Evolutionary conservation across 1,140 invertebrate genomes (phyloP).

Genomic region (Hypothenemus hampei): DNA sequence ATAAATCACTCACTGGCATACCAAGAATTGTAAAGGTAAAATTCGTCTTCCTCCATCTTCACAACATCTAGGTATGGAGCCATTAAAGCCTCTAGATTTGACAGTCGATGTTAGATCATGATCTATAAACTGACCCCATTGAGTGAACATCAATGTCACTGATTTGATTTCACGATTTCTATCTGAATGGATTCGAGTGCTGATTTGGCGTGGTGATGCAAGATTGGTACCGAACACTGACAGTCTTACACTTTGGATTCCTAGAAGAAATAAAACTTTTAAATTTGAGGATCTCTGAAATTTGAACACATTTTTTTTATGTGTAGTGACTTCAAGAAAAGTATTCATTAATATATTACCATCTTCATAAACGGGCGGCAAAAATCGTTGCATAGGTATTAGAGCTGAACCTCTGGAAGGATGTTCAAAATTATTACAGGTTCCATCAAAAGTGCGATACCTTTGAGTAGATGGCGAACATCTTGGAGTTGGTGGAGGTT

Average conservation of each 20-base stretch:
- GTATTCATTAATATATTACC: too few species aligned
- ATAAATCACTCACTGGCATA: slow-evolving; percentile 39
- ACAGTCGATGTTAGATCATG: slow-evolving; percentile 72
- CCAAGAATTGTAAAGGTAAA: slow-evolving; percentile 57
- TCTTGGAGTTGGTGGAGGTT: slow-evolving; percentile 49
- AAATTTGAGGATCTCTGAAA: too few species aligned
- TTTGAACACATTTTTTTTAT: too few species aligned
- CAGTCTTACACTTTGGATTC: slow-evolving; percentile 45
- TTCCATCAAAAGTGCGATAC: slow-evolving; percentile 79
- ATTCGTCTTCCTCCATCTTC: slow-evolving; percentile 56
- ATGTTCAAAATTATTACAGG: slow-evolving; percentile 75
- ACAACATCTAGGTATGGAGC: slow-evolving; percentile 75
- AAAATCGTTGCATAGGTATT: slow-evolving; percentile 74
- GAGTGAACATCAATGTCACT: slow-evolving; percentile 76
- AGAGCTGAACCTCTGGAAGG: slow-evolving; percentile 78
- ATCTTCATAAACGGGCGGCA: slow-evolving; percentile 78
- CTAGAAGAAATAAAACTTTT: slow-evolving; percentile 23
- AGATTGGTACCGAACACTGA: slow-evolving; percentile 46
- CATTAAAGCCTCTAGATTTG: slow-evolving; percentile 69
- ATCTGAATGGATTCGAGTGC: slow-evolving; percentile 59
- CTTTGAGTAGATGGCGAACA: slow-evolving; percentile 56
- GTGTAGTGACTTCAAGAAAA: too few species aligned
- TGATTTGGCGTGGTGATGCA: slow-evolving; percentile 64
- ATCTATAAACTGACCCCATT: slow-evolving; percentile 82
- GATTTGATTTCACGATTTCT: slow-evolving; percentile 53